Conservation (phyloP, 2,113 vertebrate genomes). For the Prunella himalayana region DNA sequence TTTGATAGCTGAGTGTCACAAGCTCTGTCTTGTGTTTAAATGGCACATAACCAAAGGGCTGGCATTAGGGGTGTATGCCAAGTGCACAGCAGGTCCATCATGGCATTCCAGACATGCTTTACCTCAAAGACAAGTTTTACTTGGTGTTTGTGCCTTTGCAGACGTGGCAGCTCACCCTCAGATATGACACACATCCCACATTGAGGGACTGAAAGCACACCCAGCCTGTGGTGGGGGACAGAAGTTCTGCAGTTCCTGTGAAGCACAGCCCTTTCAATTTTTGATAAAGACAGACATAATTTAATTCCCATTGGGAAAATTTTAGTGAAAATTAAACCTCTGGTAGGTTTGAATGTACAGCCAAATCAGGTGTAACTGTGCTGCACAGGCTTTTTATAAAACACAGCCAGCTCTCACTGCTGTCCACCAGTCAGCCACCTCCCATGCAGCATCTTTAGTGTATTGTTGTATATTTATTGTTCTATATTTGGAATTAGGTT, state of each 20-base stretch:
- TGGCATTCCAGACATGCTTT: neutral
- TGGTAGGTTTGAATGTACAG: neutral
- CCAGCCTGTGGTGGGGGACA: neutral
- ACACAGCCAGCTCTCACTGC: neutral
- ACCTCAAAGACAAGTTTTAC: neutral
- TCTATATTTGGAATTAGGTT: neutral
- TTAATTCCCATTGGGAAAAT: neutral
- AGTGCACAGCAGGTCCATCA: neutral
- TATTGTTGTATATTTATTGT: neutral
- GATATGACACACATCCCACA: accelerated
- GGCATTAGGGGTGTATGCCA: neutral
- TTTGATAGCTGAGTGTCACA: neutral
- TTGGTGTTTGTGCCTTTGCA: neutral
- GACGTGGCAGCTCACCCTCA: neutral
- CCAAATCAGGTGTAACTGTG: neutral
- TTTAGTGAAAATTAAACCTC: neutral
- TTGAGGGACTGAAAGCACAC: neutral
- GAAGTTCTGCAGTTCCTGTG: neutral
- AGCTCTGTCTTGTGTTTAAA: neutral
- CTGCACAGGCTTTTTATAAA: neutral
- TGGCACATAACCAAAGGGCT: neutral
- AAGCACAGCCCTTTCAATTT: neutral
- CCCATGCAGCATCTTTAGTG: neutral
- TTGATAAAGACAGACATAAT: neutral
- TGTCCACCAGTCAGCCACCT: neutral